Evolutionary conservation across 2,888 invertebrate species (phyloP), one percentile per base, ranked within the genome.

Genomic region (Drosophila paranaensis): DNA sequence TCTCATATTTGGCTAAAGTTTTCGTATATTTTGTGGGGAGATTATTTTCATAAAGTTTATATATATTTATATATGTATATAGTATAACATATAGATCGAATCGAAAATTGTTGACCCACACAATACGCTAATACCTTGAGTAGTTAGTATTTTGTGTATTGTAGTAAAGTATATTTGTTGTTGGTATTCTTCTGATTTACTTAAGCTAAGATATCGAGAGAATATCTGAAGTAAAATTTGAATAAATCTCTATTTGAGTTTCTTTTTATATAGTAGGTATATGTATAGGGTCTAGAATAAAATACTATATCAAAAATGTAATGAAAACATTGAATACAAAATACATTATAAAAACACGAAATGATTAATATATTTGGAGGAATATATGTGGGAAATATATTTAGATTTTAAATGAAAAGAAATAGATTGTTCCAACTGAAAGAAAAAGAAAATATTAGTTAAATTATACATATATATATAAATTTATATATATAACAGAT

Each of bases 291-390:
- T 13, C 45, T 73, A 60, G 39, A 61, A 76, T 81, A 82, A 76
- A 81, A 83, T 46, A 84, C 56, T 70, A 73, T 78, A 62, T 75
- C 72, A 76, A 83, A 50, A 87, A 69, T 81, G 66, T 75, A 73
- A 84, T 72, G 69, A 71, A 89, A 88, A 82, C 48, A 57, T 79
- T 63, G 58, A 89, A 88, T 89, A 85, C 80, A 85, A 85, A 85
- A 89, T 88, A 85, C 89, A 85, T 74, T 57, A 51, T 89, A 85
- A 79, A 89, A 89, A 89, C 82, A 76, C 60, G 65, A 80, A 88
- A 67, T 70, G 60, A 69, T 82, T 62, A 67, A 71, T 82, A 71
- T 58, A n/a, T 3, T 40, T 13, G 67, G 74, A 78, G 61, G 66
- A 30, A 63, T 75, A 71, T 70, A 58, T 58, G 54, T 64, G 33